These are phyloP conservation scores for Elegia similella DNA, from an alignment of 2,888 invertebrate species.

Conservation along the genomic window DNA sequence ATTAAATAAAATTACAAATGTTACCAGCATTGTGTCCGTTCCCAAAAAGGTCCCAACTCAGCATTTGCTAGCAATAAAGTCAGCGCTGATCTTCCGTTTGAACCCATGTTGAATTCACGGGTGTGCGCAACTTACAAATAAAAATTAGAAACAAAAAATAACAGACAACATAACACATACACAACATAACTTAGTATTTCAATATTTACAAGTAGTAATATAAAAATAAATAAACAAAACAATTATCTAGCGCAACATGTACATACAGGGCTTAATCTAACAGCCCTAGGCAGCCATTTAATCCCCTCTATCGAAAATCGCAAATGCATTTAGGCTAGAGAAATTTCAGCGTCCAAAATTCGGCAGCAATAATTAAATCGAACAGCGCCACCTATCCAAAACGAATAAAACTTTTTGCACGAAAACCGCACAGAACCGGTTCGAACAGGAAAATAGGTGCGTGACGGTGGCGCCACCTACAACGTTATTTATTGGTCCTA, in stretches of 20 bases:
- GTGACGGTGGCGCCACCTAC: constrained; percentile 11
- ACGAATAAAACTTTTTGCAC: constrained; percentile 11
- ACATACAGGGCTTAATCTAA: neutral
- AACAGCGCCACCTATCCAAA: constrained; percentile 16
- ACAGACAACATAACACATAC: too few relatives aligned
- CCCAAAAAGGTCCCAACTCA: too few relatives aligned
- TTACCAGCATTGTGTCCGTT: too few relatives aligned
- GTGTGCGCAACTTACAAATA: too few relatives aligned
- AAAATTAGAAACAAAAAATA: too few relatives aligned
- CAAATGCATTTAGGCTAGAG: neutral
- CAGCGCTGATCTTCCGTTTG: too few relatives aligned
- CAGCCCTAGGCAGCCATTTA: neutral
- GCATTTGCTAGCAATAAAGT: too few relatives aligned
- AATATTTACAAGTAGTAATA: too few relatives aligned
- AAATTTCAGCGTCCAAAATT: neutral
- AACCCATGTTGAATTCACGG: too few relatives aligned
- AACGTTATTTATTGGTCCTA: constrained; percentile 2
- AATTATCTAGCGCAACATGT: neutral
- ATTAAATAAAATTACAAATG: too few relatives aligned
- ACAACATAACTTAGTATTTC: too few relatives aligned
- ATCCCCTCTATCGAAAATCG: neutral
- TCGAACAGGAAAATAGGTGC: constrained; percentile 3
- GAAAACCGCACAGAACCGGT: constrained; percentile 3
- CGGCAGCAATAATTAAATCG: constrained; percentile 1
- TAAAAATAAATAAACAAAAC: neutral